Evolutionary conservation across 2,113 vertebrate species (phyloP).

Genomic region (Casuarius casuarius): DNA sequence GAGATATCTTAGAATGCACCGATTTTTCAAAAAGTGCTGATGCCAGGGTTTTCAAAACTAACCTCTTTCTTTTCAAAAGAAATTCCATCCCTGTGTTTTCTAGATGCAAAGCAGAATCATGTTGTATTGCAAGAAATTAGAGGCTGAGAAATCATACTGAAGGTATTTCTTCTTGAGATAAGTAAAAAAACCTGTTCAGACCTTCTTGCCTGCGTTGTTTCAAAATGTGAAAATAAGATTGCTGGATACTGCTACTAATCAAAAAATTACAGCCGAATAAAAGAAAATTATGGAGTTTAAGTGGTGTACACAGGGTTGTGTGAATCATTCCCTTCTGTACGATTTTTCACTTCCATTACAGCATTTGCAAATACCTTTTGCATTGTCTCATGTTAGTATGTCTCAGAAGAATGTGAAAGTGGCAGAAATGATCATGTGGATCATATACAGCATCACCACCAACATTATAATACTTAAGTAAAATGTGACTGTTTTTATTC

Average conservation of each 20-base stretch:
- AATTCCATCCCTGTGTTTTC: neutral
- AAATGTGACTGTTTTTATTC: neutral
- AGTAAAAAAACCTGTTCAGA: neutral
- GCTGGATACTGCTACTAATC: neutral
- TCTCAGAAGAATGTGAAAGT: neutral
- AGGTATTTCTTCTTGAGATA: neutral
- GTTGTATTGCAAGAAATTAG: neutral
- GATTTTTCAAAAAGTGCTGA: neutral
- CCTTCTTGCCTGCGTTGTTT: neutral
- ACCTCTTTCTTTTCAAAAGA: neutral
- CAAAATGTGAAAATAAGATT: neutral
- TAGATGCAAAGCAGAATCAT: neutral
- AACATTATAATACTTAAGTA: neutral
- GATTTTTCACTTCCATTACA: neutral
- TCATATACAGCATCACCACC: neutral
- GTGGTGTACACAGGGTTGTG: neutral
- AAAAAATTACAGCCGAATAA: neutral
- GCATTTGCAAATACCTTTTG: neutral
- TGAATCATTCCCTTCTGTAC: neutral
- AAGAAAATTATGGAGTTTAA: neutral
- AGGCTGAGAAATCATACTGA: neutral
- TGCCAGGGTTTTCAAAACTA: neutral
- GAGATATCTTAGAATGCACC: neutral
- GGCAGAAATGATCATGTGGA: neutral
- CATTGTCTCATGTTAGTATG: neutral